Evolutionary conservation across 1,140 invertebrate species (phyloP), one percentile per base, ranked within the genome.

Genomic region (Palaemon carinicauda): DNA sequence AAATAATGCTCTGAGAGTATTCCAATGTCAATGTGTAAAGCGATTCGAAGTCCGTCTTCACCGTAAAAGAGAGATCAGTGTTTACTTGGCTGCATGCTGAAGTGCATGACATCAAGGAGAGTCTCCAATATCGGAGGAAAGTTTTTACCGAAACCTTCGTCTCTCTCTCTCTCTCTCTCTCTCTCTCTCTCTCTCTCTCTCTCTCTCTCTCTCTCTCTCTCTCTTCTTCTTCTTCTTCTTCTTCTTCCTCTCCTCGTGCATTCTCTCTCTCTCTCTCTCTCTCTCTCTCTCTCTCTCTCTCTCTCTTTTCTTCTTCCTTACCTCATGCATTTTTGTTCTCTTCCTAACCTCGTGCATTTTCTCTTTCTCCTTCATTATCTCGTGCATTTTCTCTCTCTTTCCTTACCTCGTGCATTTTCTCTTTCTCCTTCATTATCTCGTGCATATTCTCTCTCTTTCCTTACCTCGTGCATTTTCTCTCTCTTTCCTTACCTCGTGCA

Each of bases 161-260:
- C 74, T 77, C 74, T 77, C 74, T 77, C 74, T 77, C 74, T 77
- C 74, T 77, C 74, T 77, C 74, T 77, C 74, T 77, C 74, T 33
- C 33, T 77, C 29, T 33, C 29, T 77, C 29, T 77, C 50, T 60
- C 12, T 24, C 77, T 56, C 21, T 14, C 52, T 10, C 31, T 74
- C 65, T 24, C 65, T 14, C 15, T 24, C 50, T 27, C 31, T 27
- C 74, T 50, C 14, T 21, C 31, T 7, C 29, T 41, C 74, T 15
- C 31, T 21, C 74, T 50, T 33, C 17, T 17, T 21, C 15, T 77
- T 21, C 31, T 77, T 10, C 75, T 74, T 27, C 1, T 74, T n/a
- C 5, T 41, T 29, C 19, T 1, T 41, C 73, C 15, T 31, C 3
- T 31, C 1, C 31, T 3, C 21, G 19, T 74, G 7, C 29, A 31